phyloP scores from a whole-genome alignment of 1,140 invertebrate genomes.

The Scylla paramamosain region DNA sequence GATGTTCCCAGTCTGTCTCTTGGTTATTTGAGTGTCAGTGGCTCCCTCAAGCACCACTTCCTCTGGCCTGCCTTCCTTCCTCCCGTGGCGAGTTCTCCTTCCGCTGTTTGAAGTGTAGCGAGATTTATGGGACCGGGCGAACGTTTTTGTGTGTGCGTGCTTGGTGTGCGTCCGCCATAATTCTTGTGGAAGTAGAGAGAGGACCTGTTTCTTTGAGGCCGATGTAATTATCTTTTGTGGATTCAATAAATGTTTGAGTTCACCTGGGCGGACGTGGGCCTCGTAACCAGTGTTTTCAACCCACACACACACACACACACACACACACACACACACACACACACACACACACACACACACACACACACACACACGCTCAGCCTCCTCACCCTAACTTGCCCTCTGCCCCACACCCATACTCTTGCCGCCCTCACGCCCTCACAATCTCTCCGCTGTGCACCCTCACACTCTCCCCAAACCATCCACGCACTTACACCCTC shows the following conservation, averaged over 20 bases:
- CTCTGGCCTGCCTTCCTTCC: not conserved
- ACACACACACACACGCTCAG: not conserved
- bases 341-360: slow-evolving; percentile 1
- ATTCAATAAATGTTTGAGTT: slow-evolving; percentile 24
- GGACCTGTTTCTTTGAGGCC: not conserved
- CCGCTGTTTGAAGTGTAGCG: not conserved
- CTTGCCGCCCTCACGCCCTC: not conserved
- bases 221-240: slow-evolving; percentile 1
- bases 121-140: not conserved
- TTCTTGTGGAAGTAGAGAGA: slow-evolving; percentile 14
- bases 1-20: not conserved
- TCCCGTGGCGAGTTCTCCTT: not conserved
- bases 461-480: slow-evolving; percentile 7
- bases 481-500: not conserved
- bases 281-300: not conserved
- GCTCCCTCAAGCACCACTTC: not conserved
- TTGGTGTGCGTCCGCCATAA: not conserved
- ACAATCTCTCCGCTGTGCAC: not conserved
- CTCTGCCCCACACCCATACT: not conserved
- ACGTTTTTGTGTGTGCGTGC: slow-evolving; percentile 15
- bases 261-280: not conserved
- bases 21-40: not conserved
- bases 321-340: not conserved
- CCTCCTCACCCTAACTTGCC: not conserved
- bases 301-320: not conserved